A percentile compares a stretch with the other conserved stretches of the same genome.
Evolutionary conservation across 2,797 vertebrate genomes (phyloP).

Genomic region (Phoeniculus purpureus): DNA sequence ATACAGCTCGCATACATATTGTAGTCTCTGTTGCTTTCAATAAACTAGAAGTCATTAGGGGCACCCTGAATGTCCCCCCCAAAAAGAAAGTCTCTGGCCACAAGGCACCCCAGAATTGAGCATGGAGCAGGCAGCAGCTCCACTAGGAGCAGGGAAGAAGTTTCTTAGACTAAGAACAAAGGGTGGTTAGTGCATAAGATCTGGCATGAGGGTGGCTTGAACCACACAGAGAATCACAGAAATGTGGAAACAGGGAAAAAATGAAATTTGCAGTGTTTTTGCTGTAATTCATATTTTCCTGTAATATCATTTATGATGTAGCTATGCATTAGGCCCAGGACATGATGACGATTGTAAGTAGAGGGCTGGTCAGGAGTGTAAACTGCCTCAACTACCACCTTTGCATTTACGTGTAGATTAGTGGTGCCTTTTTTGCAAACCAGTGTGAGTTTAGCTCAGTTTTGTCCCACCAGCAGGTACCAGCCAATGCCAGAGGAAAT

Average conservation of each 20-base stretch:
- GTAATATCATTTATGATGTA: background rate
- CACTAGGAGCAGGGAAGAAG: background rate
- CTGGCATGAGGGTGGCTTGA: background rate
- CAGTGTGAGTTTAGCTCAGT: background rate
- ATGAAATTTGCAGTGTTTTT: background rate
- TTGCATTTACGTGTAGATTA: background rate
- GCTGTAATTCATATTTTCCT: background rate
- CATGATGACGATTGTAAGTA: background rate
- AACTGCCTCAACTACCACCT: background rate
- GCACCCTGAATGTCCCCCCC: background rate
- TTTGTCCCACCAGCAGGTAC: background rate
- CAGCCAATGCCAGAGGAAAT: background rate
- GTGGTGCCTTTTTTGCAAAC: background rate
- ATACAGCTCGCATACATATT: background rate
- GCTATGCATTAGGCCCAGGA: background rate
- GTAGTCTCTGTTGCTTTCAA: background rate
- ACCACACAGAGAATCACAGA: background rate
- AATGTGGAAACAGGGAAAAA: background rate
- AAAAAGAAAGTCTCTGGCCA: rapidly evolving
- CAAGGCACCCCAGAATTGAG: background rate
- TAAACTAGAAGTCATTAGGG: background rate
- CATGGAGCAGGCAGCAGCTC: rapidly evolving
- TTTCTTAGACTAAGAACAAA: background rate
- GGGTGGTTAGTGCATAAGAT: background rate
- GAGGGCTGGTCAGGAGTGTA: background rate